Conservation (phyloP, 2,888 invertebrate species). For the Conistra vaccinii region DNA sequence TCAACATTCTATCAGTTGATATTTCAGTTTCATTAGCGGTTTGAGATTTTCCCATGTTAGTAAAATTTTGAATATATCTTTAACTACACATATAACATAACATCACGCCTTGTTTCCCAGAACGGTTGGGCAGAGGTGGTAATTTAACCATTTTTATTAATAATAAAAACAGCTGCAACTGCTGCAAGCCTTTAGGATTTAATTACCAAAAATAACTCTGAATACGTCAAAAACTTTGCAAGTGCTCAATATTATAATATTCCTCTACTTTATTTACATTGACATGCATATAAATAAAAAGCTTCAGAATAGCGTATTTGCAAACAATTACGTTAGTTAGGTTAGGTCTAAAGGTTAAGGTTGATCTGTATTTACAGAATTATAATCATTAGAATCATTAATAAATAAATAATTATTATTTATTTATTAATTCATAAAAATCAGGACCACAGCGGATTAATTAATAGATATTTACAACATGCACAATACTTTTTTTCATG, state of each 20-base stretch:
- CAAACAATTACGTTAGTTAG: neutral
- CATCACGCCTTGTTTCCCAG: no score
- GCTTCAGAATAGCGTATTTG: neutral
- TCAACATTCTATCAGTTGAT: neutral
- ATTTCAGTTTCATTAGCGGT: neutral
- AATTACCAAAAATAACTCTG: neutral
- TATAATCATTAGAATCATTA: no score
- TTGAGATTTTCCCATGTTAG: neutral
- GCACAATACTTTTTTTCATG: neutral
- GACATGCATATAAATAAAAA: neutral
- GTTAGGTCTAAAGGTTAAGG: neutral
- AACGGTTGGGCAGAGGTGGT: no score
- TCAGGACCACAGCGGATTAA: no score
- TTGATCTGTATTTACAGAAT: no score
- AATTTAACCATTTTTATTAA: neutral
- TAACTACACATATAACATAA: no score
- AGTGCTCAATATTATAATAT: neutral
- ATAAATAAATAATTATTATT: no score
- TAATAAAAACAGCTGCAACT: neutral
- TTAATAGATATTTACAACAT: slow-evolving; percentile 17
- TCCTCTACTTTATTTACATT: neutral
- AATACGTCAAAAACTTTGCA: neutral
- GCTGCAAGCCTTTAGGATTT: neutral
- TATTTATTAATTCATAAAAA: no score
- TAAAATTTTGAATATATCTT: neutral